Evolutionary conservation across 1,140 invertebrate genomes (phyloP), one percentile per base, ranked within the genome.

Genomic region (Pseudomyrmex gracilis): DNA sequence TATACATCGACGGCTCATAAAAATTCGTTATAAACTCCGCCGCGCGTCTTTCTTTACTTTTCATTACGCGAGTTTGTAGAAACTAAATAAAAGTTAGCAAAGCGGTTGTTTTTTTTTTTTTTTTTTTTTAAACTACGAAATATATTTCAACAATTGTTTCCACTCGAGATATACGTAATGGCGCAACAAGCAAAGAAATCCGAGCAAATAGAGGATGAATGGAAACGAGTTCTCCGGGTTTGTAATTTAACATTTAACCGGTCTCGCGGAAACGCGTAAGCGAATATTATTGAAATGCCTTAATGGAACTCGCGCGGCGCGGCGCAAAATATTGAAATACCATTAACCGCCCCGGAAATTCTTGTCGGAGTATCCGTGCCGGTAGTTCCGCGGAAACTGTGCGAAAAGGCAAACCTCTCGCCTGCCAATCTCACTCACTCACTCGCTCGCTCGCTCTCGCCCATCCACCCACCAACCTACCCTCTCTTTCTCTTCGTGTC

Each of bases 231-330:
- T 78, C 9, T n/a, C 9, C 43, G 34, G 5, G 53, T 70, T 78
- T 47, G 20, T 78, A 70, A 80, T 80, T 70, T 58, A 70, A 49
- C 66, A 34, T 71, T 80, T 80, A 80, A 70, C 71, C 43, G 9
- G 34, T 45, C 43, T 20, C 43, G 66, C 34, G 34, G 5, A 58
- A 70, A 49, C 66, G 58, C n/a, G 66, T 58, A 70, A 58, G 76
- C 24, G 76, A 58, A 71, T 80, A 80, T 80, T 80, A 80, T 80
- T 80, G 76, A 80, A 53, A 68, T 80, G 43, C 66, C 22, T 57
- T 70, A 80, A 80, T 58, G 66, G 66, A 58, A 80, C 71, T 53
- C 15, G 43, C 64, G 73, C 47, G 43, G 64, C 34, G 43, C 20
- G 64, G 76, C 43, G 66, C 53, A 66, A 68, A 57, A 80, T 70